Evolutionary conservation across 2,888 invertebrate genomes (phyloP).

Genomic region (Chesias legatella): DNA sequence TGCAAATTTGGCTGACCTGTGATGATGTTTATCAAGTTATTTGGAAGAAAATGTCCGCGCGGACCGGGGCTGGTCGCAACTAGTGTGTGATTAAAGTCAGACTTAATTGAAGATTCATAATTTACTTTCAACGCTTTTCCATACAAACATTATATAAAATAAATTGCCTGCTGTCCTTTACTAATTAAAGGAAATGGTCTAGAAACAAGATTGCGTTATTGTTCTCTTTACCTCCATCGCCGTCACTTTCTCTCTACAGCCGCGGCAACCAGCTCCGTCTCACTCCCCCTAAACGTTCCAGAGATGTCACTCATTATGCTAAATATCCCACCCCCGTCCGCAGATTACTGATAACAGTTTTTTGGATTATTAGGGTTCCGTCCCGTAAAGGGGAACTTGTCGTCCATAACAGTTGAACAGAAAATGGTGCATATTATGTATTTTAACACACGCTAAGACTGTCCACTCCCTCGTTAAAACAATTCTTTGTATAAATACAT

Average conservation of each 20-base stretch:
- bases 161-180: slow-evolving; percentile 71
- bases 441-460: too few species aligned
- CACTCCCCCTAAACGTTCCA: slow-evolving; percentile 65
- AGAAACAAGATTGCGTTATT: slow-evolving; percentile 82
- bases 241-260: slow-evolving; percentile 35
- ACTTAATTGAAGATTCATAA: too few species aligned
- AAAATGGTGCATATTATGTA: too few species aligned
- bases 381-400: too few species aligned
- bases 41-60: too few species aligned
- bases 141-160: slow-evolving; percentile 61
- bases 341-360: slow-evolving; percentile 32
- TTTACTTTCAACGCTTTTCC: slow-evolving; percentile 42
- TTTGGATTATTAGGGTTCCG: slow-evolving; percentile 7
- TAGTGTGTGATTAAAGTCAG: too few species aligned
- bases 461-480: too few species aligned
- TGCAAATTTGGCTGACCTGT: too few species aligned
- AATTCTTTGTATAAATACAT: too few species aligned
- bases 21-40: too few species aligned
- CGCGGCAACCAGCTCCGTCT: slow-evolving; percentile 32
- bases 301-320: slow-evolving; percentile 79
- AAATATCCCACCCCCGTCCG: slow-evolving; percentile 63
- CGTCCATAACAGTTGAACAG: too few species aligned
- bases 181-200: slow-evolving; percentile 81
- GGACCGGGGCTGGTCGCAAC: too few species aligned
- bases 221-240: slow-evolving; percentile 60